These are phyloP conservation scores for Drosophila bifasciata DNA, from an alignment of 1,140 invertebrate species.

Conservation along the genomic window DNA sequence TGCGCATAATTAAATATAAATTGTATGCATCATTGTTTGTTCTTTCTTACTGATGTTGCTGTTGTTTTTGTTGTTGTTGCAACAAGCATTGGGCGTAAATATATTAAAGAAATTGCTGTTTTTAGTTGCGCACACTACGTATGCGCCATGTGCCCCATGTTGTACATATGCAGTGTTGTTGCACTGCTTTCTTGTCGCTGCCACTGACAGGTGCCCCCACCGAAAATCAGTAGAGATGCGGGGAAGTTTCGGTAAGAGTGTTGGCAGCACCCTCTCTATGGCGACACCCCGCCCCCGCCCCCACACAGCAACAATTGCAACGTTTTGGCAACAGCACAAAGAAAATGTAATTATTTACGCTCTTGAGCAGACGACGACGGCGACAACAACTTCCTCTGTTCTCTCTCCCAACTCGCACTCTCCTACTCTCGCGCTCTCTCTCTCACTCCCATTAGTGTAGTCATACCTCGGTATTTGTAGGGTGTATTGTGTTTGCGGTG, in stretches of 20 bases:
- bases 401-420: neutral
- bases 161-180: constrained; percentile 49
- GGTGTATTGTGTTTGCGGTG: too few species aligned
- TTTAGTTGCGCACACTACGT: constrained; percentile 50
- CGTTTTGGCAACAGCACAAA: constrained; percentile 79
- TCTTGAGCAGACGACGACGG: constrained; percentile 68
- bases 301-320: constrained; percentile 57
- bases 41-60: too few species aligned
- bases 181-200: constrained; percentile 34
- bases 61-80: constrained; percentile 38
- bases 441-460: neutral
- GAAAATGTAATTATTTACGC: constrained; percentile 82
- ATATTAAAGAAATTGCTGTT: constrained; percentile 79
- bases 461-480: too few species aligned
- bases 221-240: constrained; percentile 19
- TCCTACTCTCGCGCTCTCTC: neutral
- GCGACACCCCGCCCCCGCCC: too few species aligned
- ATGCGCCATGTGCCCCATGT: constrained; percentile 65
- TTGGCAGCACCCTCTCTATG: constrained; percentile 5
- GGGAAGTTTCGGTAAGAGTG: constrained; percentile 5
- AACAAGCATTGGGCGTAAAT: constrained; percentile 81
- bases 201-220: constrained; percentile 55
- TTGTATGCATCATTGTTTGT: constrained; percentile 77
- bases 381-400: constrained; percentile 48
- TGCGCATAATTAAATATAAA: constrained; percentile 83